A percentile compares a stretch with the other conserved stretches of the same genome.
Conservation (phyloP, 2,888 invertebrate species). For the Oligia latruncula region DNA sequence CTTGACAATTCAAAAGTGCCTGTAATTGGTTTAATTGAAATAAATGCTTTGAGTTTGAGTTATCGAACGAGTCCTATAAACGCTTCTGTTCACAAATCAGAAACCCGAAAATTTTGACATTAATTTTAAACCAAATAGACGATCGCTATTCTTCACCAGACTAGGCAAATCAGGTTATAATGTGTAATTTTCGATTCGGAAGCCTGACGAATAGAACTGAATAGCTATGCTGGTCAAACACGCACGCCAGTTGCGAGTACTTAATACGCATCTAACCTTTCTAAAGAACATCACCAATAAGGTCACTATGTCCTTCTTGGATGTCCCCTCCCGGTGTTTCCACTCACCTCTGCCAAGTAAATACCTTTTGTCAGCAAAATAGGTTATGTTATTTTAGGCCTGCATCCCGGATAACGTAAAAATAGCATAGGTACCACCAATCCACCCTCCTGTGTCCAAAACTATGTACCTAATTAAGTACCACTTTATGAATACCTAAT, state of each 20-base stretch:
- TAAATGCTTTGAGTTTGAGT: too few species aligned
- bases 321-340: not conserved
- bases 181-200: not conserved
- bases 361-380: not conserved
- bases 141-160: too few species aligned
- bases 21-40: too few species aligned
- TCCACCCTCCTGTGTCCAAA: conserved; percentile 3
- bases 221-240: not conserved
- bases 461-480: conserved; percentile 46
- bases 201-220: not conserved
- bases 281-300: not conserved
- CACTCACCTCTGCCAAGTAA: not conserved
- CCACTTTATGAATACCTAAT: conserved; percentile 56
- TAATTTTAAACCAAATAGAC: too few species aligned
- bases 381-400: not conserved
- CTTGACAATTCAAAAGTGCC: too few species aligned
- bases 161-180: not conserved
- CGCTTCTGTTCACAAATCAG: not conserved
- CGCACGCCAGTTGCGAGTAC: not conserved
- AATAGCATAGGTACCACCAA: conserved; percentile 26
- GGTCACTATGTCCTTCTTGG: not conserved
- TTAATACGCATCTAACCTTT: not conserved
- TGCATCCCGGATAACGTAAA: not conserved
- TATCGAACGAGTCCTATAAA: not conserved
- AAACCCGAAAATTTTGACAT: not conserved